Evolutionary conservation across 2,888 invertebrate species (phyloP).

Genomic region (Drosophila longiperda): DNA sequence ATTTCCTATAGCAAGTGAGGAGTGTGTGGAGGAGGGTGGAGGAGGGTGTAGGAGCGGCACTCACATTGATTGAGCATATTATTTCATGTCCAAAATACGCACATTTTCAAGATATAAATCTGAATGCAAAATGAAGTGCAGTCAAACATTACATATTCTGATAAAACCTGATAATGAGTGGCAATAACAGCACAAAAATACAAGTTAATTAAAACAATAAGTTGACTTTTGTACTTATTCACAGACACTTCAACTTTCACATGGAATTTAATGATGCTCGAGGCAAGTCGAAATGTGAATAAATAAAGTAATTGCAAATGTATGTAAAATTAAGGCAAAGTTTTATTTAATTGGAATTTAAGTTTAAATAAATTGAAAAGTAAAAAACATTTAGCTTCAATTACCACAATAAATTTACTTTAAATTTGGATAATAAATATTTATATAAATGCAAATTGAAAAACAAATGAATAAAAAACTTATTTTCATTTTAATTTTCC

Average conservation of each 20-base stretch:
- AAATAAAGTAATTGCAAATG: not conserved
- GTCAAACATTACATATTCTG: not conserved
- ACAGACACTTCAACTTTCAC: not conserved
- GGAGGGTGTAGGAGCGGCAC: not conserved
- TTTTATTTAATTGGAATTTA: not conserved
- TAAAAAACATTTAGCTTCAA: not conserved
- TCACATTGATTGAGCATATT: constrained; percentile 5
- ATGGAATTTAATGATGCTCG: not conserved
- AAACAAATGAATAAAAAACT: not conserved
- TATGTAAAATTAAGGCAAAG: not conserved
- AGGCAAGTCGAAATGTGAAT: not conserved
- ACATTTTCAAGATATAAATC: constrained; percentile 25
- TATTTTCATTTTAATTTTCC: not conserved
- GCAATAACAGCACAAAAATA: not conserved
- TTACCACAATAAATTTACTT: not conserved
- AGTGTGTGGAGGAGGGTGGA: not conserved
- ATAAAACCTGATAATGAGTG: not conserved
- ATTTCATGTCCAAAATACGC: constrained; percentile 17
- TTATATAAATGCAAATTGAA: not conserved
- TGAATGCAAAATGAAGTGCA: constrained; percentile 21
- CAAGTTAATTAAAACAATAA: not conserved
- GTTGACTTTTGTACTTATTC: not conserved
- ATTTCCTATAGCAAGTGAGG: not conserved
- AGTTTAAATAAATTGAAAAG: not conserved
- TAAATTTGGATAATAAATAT: not conserved